phyloP scores from a whole-genome alignment of 1,140 invertebrate genomes.

The Choristoneura fumiferana region DNA sequence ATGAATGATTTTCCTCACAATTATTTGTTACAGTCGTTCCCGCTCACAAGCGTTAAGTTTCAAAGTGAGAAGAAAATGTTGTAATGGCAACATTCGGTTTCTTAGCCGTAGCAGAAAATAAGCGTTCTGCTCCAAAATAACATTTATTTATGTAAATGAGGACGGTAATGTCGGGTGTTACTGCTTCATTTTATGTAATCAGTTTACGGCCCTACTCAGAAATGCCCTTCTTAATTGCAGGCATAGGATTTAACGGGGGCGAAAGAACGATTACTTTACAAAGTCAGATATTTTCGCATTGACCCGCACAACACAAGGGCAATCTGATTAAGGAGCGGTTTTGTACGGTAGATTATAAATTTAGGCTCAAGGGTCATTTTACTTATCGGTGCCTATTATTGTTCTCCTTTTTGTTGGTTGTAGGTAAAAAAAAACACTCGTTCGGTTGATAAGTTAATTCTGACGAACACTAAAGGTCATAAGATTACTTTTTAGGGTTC shows the following conservation, averaged over 20 bases:
- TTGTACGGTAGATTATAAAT: too few species aligned
- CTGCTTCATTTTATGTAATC: slow-evolving; percentile 62
- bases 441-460: too few species aligned
- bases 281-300: slow-evolving; percentile 39
- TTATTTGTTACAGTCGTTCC: background rate
- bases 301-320: background rate
- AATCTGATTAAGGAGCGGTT: background rate
- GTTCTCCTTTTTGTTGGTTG: too few species aligned
- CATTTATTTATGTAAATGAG: slow-evolving; percentile 60
- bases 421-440: too few species aligned
- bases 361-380: too few species aligned
- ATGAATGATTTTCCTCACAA: too few species aligned
- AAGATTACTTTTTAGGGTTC: too few species aligned
- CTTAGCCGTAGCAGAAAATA: slow-evolving; percentile 27
- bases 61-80: slow-evolving; percentile 7
- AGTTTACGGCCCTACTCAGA: slow-evolving; percentile 42
- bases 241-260: slow-evolving; percentile 58
- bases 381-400: too few species aligned
- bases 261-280: slow-evolving; percentile 46
- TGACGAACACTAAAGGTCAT: too few species aligned
- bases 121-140: slow-evolving; percentile 41
- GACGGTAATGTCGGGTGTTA: slow-evolving; percentile 48
- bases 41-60: background rate
- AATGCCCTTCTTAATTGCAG: slow-evolving; percentile 59
- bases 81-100: slow-evolving; percentile 11